Evolutionary conservation across 1,140 invertebrate genomes (phyloP).

Genomic region (Drosophila equinoxialis): DNA sequence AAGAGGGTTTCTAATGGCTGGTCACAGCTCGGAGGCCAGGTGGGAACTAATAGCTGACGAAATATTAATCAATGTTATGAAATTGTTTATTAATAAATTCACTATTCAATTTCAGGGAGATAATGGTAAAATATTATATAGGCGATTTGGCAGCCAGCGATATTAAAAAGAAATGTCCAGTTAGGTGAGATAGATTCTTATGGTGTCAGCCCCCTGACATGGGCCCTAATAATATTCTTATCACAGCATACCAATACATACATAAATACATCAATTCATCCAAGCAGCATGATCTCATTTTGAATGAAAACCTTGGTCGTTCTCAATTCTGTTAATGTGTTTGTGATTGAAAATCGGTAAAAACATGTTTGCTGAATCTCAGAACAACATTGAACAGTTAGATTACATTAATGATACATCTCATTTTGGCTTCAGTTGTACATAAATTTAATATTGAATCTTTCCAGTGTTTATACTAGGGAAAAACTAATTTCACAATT

Average conservation of each 20-base stretch:
- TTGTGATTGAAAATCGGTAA: background rate
- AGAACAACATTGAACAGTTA: background rate
- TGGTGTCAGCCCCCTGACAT: background rate
- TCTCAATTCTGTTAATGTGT: background rate
- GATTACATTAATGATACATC: background rate
- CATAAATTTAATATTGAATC: background rate
- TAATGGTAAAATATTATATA: slow-evolving; percentile 94
- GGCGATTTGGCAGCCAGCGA: slow-evolving; percentile 86
- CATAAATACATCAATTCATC: background rate
- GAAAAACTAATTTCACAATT: background rate
- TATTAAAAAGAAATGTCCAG: slow-evolving; percentile 48
- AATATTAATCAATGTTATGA: background rate
- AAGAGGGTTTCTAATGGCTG: slow-evolving; percentile 92
- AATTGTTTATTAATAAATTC: background rate
- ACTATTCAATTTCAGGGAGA: slow-evolving; percentile 84
- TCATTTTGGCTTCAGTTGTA: background rate
- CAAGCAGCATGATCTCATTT: background rate
- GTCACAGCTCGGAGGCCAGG: slow-evolving; percentile 92
- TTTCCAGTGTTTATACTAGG: background rate
- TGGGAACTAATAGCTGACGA: slow-evolving; percentile 66
- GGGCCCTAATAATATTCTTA: background rate
- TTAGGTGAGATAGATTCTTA: slow-evolving; percentile 52
- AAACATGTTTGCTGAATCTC: background rate
- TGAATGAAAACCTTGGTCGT: background rate
- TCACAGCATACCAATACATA: slow-evolving; percentile 4